These are phyloP conservation scores for Callipepla californica DNA, from an alignment of 2,113 vertebrate genomes.

Conservation along the genomic window DNA sequence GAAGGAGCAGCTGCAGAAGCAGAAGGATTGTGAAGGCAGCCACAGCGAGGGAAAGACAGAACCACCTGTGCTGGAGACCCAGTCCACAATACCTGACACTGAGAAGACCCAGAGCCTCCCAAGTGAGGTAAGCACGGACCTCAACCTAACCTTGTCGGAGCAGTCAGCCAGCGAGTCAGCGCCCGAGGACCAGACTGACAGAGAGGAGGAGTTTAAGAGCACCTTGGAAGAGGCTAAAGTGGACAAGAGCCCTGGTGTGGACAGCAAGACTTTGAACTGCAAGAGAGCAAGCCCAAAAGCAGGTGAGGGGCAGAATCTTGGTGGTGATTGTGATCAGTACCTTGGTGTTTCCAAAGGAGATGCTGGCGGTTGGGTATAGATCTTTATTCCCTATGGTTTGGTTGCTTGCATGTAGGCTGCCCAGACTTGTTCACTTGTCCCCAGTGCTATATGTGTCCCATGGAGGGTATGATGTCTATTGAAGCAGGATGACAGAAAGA, in stretches of 20 bases:
- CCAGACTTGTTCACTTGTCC: background rate
- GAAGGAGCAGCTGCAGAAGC: constrained; percentile 98
- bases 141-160: constrained; percentile 93
- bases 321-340: background rate
- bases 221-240: constrained; percentile 82
- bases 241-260: constrained; percentile 79
- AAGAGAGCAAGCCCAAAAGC: constrained; percentile 91
- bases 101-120: constrained; percentile 80
- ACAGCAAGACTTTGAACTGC: constrained; percentile 83
- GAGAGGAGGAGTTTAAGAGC: constrained; percentile 88
- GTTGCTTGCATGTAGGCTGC: background rate
- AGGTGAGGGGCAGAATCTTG: constrained; percentile 80
- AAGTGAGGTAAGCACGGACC: constrained; percentile 83
- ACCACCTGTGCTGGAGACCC: constrained; percentile 67
- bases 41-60: constrained; percentile 81
- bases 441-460: accelerated
- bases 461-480: background rate
- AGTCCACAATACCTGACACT: constrained; percentile 79
- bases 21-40: constrained; percentile 89
- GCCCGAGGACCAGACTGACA: constrained; percentile 88
- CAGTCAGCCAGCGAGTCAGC: constrained; percentile 94
- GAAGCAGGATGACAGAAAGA: background rate
- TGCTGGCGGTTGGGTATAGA: background rate
- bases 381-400: accelerated
- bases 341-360: background rate